Base-by-base conservation (phyloP, 2,113 vertebrate genomes). In the Entosphenus tridentatus region DNA sequence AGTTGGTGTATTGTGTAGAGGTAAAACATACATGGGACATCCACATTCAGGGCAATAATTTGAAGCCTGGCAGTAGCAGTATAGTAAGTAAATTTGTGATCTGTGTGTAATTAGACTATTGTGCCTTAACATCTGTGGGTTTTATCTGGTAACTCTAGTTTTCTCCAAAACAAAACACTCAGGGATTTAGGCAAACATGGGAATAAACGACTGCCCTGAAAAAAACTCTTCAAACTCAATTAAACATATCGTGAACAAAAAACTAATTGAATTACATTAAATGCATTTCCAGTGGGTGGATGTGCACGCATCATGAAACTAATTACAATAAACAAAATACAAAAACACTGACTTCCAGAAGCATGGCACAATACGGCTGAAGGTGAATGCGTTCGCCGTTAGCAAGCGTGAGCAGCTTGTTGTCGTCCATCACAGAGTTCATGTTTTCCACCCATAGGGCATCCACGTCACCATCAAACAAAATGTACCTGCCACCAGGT, bases 371-470 rank as follows among this genome's bases (percentile, higher is more conserved):
- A 76, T 98, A 87, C 0, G 72, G 68, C 74, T 95, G 90, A 8
- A 98, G 84, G 55, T 88, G 83, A 57, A 98, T 95, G 70, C 92
- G 80, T 73, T 98, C 93, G 10, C 93, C 93, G 0, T 96, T 96
- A 71, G 93, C 90, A 74, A 98, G 73, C 0, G 93, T 98, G 76
- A 98, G 70, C 69, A 98, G 78, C 74, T 82, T 95, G 79, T 98
- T 96, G 78, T 98, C 93, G 17, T 96, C 93, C 93, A 98, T 96
- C 71, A 98, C 93, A 1, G 93, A 98, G 77, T 98, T 96, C 92
- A 98, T 98, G 76, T 96, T 98, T 74, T 98, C 93, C 4, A 98
- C 90, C 93, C 93, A 98, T 10, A 95, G 79, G 55, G 92, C 88
- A 68, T 98, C 92, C 70, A 98, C 92, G 12, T 98, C 92, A 2